These are phyloP conservation scores for Ochotona curzoniae DNA, from an alignment of 2,113 vertebrate species.

Conservation along the genomic window DNA sequence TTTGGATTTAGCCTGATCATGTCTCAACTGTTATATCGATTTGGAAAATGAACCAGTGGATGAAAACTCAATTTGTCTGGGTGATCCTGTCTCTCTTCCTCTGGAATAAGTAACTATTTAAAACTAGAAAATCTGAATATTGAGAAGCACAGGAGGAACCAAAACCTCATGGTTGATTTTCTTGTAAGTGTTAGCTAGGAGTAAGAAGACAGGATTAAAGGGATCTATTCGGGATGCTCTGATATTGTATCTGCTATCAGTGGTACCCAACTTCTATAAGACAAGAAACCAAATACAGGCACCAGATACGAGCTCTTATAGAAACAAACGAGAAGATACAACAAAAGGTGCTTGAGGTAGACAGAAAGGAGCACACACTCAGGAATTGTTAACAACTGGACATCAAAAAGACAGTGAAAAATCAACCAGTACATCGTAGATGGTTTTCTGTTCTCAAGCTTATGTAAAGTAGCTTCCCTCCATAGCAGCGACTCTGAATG, in stretches of 20 bases:
- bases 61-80: too few species aligned
- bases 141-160: conserved; percentile 33
- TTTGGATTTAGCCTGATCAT: too few species aligned
- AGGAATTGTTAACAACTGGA: background rate
- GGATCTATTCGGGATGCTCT: background rate
- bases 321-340: background rate
- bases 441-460: background rate
- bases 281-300: background rate
- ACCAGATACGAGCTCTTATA: background rate
- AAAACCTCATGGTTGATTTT: conserved; percentile 20
- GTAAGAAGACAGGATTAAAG: background rate
- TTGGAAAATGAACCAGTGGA: too few species aligned
- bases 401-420: background rate
- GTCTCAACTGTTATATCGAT: too few species aligned
- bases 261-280: background rate
- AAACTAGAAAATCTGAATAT: conserved; percentile 53
- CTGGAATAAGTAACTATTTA: too few species aligned
- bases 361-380: background rate
- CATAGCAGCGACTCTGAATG: background rate
- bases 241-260: background rate
- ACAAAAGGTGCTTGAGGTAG: fast-evolving
- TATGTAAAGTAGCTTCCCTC: background rate
- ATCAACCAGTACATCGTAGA: background rate
- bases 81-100: too few species aligned
- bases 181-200: conserved; percentile 33